These are phyloP conservation scores for Sesamia inferens DNA, from an alignment of 2,888 invertebrate species.

Conservation along the genomic window DNA sequence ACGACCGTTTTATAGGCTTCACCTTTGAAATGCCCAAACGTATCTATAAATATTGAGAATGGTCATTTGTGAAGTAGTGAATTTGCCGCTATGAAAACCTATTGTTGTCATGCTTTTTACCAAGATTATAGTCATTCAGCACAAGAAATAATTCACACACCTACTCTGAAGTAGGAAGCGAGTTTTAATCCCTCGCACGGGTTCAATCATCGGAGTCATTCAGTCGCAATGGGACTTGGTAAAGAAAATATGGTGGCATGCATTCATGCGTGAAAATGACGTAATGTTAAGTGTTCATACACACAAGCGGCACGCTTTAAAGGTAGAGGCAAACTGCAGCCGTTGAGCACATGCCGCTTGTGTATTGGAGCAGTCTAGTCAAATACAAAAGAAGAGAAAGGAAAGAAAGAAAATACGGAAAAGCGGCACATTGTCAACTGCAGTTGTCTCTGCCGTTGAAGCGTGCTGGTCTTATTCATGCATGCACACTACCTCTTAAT, in stretches of 20 bases:
- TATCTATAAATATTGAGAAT: constrained; percentile 84
- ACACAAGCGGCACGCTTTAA: background rate
- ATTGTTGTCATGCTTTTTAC: constrained; percentile 22
- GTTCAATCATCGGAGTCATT: background rate
- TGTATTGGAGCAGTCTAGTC: too few relatives aligned
- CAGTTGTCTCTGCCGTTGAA: too few relatives aligned
- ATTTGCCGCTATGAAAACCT: constrained; percentile 33
- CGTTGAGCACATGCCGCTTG: too few relatives aligned
- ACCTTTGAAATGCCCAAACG: constrained; percentile 88
- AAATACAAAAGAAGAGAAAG: too few relatives aligned
- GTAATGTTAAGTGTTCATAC: background rate
- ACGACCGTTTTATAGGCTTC: constrained; percentile 85
- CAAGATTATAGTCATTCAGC: background rate
- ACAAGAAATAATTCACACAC: background rate
- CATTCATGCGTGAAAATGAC: background rate
- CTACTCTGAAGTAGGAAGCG: background rate
- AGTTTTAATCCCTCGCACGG: too few relatives aligned
- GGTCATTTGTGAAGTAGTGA: constrained; percentile 55
- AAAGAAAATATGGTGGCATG: background rate
- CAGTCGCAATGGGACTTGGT: background rate
- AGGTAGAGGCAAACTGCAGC: too few relatives aligned
- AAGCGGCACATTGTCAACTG: too few relatives aligned
- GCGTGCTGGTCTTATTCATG: too few relatives aligned
- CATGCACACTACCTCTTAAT: too few relatives aligned
- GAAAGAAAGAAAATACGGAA: too few relatives aligned